Evolutionary conservation across 2,888 invertebrate species (phyloP).

Genomic region (Pelosia muscerda): DNA sequence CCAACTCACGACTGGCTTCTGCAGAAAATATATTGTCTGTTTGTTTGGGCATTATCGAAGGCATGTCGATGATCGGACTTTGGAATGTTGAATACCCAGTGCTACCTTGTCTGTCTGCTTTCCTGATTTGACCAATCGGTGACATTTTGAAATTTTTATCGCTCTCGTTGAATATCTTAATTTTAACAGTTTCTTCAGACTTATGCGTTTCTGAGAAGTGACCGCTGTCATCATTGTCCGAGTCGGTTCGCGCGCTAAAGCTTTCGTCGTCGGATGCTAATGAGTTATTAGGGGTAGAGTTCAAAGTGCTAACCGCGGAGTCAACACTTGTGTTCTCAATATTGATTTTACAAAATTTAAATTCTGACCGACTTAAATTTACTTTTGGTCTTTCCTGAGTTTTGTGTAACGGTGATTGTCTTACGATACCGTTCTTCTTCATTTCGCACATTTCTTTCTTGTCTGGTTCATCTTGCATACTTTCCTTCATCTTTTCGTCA

Average conservation of each 20-base stretch:
- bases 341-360: constrained; percentile 85
- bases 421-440: constrained; percentile 81
- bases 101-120: constrained; percentile 79
- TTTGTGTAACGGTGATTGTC: constrained; percentile 89
- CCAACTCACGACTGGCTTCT: constrained; percentile 91
- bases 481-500: constrained; percentile 81
- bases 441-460: constrained; percentile 78
- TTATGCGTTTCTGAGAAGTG: constrained; percentile 83
- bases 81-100: constrained; percentile 83
- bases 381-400: constrained; percentile 90
- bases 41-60: constrained; percentile 79
- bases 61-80: constrained; percentile 82
- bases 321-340: constrained; percentile 83
- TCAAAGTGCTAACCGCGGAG: constrained; percentile 86
- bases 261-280: constrained; percentile 84
- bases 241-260: constrained; percentile 85
- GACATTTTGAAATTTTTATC: constrained; percentile 81
- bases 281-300: constrained; percentile 85
- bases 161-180: constrained; percentile 80
- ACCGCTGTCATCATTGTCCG: constrained; percentile 87
- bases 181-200: constrained; percentile 83
- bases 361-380: constrained; percentile 84
- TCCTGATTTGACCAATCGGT: constrained; percentile 77
- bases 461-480: constrained; percentile 80
- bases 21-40: constrained; percentile 79